Base-by-base conservation (phyloP, 2,113 vertebrate genomes). In the Pelusios castaneus region DNA sequence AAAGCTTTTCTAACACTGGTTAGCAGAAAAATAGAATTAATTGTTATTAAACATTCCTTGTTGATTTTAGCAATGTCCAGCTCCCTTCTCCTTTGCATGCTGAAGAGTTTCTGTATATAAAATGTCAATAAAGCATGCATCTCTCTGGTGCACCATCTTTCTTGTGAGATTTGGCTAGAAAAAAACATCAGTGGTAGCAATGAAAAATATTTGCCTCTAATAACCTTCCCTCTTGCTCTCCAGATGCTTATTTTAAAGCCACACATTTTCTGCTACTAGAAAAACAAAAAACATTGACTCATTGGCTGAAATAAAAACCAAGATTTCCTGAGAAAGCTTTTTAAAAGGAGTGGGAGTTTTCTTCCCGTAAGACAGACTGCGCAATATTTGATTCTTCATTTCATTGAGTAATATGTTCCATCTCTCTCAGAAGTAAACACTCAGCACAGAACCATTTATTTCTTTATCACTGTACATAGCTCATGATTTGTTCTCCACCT, bases 381-480 rank as follows among this genome's bases (percentile, higher is more conserved):
- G 17, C 89, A 95, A 96, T 93, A 91, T 97, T 94, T 88, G 95
- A 58, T 89, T 91, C 91, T 88, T 96, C 95, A 82, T 91, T 97
- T 92, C 94, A 91, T 78, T 92, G 94, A 95, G 89, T 94, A 97
- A 97, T 67, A 88, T 11, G 34, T 94, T 97, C 82, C 55, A 43
- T 91, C 56, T 88, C 79, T 22, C 52, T 96, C 84, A 95, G 90
- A 85, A 97, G 67, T 79, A 86, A 83, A 87, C 73, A 34, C 89
- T 63, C 41, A 80, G 47, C 6, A 0, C 58, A 92, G 92, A 94
- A 31, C n/a, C 38, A 88, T 34, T 73, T 88, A 75, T 52, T 52
- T 84, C 90, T 94, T 95, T 88, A 82, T 85, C 89, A 88, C 55
- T 78, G 81, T 1, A 3, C 19, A 13, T 73, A 51, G 12, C 17